phyloP scores from a whole-genome alignment of 2,113 vertebrate species.

The Eidolon helvum region DNA sequence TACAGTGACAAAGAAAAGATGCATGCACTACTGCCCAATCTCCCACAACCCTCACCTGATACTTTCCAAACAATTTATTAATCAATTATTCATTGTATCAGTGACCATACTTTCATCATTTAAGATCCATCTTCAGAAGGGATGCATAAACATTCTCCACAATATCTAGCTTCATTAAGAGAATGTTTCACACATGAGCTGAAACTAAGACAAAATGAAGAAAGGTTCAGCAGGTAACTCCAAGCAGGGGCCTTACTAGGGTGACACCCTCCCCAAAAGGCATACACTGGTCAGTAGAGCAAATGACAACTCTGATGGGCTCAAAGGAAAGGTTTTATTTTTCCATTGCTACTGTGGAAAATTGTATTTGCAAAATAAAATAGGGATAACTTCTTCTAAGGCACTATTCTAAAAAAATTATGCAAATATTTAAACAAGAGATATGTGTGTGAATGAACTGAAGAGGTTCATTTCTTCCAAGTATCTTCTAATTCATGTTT shows the following conservation, averaged over 20 bases:
- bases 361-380: constrained; percentile 2
- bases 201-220: not conserved
- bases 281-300: not conserved
- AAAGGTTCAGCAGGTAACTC: not conserved
- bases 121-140: not conserved
- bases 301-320: not conserved
- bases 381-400: not conserved
- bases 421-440: not conserved
- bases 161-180: not conserved
- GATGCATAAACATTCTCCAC: not conserved
- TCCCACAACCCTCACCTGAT: not conserved
- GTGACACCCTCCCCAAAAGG: not conserved
- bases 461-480: not conserved
- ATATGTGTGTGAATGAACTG: not conserved
- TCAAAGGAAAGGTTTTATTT: not conserved
- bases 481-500: not conserved
- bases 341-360: not conserved
- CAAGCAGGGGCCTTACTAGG: not conserved
- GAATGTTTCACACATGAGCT: not conserved
- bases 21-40: not conserved
- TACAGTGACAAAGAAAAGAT: not conserved
- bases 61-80: not conserved
- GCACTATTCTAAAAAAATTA: not conserved
- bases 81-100: not conserved
- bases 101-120: not conserved